Percentiles rank a stretch among this genome's conserved stretches.
These are phyloP conservation scores for Papilio dardanus DNA, from an alignment of 1,140 invertebrate genomes.

Conservation along the genomic window DNA sequence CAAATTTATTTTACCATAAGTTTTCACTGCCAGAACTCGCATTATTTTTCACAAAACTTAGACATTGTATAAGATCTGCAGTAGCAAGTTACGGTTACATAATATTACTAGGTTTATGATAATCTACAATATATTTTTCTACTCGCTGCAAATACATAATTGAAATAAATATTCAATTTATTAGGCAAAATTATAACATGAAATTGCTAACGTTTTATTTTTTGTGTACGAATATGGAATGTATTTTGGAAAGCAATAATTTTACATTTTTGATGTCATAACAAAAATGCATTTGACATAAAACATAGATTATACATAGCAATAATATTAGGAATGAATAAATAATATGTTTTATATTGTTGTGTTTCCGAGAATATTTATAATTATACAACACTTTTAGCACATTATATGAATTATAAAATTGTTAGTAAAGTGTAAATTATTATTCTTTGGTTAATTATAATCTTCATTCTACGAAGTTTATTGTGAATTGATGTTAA, in stretches of 20 bases:
- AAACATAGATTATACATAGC: neutral
- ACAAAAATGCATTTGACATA: neutral
- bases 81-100: no score
- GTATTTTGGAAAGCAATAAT: neutral
- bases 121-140: no score
- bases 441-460: slow-evolving; percentile 37
- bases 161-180: no score
- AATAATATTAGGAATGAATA: neutral
- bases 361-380: neutral
- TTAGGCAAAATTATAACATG: no score
- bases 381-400: neutral
- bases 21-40: no score
- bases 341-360: neutral
- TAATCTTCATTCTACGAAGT: slow-evolving; percentile 26
- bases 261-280: neutral
- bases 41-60: no score
- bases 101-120: no score
- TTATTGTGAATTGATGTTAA: neutral
- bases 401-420: neutral
- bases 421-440: slow-evolving; percentile 32
- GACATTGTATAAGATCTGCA: no score
- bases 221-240: no score
- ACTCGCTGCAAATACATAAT: no score
- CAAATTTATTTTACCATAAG: no score
- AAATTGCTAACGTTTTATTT: no score